Base-by-base conservation (phyloP, 2,888 invertebrate species). In the Platycheirus rosarum region DNA sequence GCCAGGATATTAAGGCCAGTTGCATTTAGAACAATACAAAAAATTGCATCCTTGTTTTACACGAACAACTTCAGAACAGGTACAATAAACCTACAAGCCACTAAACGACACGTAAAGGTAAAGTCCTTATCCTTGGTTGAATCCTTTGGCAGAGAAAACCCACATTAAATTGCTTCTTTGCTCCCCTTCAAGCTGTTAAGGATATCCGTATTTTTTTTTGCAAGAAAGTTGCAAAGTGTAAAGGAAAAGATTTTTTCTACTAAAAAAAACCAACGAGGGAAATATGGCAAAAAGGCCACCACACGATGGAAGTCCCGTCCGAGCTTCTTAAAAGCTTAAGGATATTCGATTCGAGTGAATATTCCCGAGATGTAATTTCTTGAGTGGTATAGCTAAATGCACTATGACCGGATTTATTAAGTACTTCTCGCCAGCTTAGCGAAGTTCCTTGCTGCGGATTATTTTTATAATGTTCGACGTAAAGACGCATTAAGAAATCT, bases 191-290 rank as follows among this genome's bases (percentile, higher is more conserved):
- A 49, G 44, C 37, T 44, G 16, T n/a, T n/a, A 35, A 57, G 55
- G 29, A 65, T 44, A 75, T 69, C 63, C 57, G 42, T 48, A 79
- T 73, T 62, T 68, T 74, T 35, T 49, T 74, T 73, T 2, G 35
- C n/a, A n/a, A 23, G 78, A 40, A 78, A 78, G 73, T 78, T 79
- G 57, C 75, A 57, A 79, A 79, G 75, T 79, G 65, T 75, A 68
- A 32, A 57, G 69, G 49, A 57, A 69, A 57, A 57, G 63, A 74
- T 51, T 73, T 66, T 46, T 75, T 57, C 55, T 55, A 69, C 68
- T 42, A 8, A 49, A 74, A 68, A 49, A 35, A 46, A 46, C 48
- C 48, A 53, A 26, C 37, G 20, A 16, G n/a, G n/a, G 26, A 55
- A 48, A 32, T 0, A 6, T 18, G n/a, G 8, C 7, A 37, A 48